Percentiles rank a stretch among this genome's conserved stretches.
phyloP scores from a whole-genome alignment of 1,140 invertebrate genomes.

The Condylostylus longicornis region DNA sequence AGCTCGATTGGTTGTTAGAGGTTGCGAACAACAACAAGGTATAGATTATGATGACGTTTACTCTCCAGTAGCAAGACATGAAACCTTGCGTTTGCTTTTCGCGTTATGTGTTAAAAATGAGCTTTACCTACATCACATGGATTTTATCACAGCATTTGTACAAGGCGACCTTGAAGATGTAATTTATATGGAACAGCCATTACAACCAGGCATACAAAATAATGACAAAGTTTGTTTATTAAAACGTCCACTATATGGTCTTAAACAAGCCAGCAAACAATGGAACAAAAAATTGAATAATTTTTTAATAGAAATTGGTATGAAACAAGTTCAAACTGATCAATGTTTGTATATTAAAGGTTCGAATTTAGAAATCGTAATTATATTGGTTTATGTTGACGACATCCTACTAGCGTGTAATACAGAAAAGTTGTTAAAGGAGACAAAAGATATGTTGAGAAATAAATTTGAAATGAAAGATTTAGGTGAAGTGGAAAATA shows the following conservation, averaged over 20 bases:
- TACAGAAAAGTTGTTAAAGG: conserved; percentile 5
- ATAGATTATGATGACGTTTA: conserved; percentile 27
- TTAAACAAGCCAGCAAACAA: conserved; percentile 22
- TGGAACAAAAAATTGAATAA: conserved; percentile 22
- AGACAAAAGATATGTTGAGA: conserved; percentile 5
- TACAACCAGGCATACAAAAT: conserved; percentile 16
- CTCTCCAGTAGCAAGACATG: conserved; percentile 18
- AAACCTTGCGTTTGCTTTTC: conserved; percentile 14
- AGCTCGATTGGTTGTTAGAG: conserved; percentile 31
- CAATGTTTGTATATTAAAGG: conserved; percentile 23
- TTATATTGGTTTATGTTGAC: conserved; percentile 27
- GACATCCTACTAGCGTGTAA: conserved; percentile 25
- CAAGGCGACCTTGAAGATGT: conserved; percentile 24
- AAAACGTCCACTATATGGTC: conserved; percentile 25
- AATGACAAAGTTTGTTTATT: conserved; percentile 15
- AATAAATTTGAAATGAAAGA: conserved; percentile 4
- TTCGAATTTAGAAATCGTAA: conserved; percentile 10
- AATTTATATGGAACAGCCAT: conserved; percentile 20
- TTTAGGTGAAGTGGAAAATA: too few species aligned
- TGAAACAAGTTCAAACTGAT: conserved; percentile 15
- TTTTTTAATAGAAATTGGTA: conserved; percentile 14
- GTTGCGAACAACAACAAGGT: conserved; percentile 23
- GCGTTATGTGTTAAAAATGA: conserved; percentile 14
- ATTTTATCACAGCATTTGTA: conserved; percentile 25
- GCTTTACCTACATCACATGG: conserved; percentile 17